These are phyloP conservation scores for Mormyrus proboscirostris DNA, from an alignment of 2,797 vertebrate species.

Conservation along the genomic window DNA sequence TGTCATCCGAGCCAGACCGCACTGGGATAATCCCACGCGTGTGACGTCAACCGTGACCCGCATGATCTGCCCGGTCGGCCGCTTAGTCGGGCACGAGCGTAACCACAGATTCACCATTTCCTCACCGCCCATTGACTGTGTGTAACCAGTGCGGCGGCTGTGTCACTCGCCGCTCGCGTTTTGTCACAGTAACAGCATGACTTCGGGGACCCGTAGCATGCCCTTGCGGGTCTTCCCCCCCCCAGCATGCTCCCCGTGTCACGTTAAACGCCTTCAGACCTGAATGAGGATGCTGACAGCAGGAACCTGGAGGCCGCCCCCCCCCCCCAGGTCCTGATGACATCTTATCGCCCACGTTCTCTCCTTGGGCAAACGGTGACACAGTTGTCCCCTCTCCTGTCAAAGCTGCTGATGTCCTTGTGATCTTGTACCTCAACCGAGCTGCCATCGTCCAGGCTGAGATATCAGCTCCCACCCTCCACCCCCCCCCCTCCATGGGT, in stretches of 20 bases:
- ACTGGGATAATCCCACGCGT: background rate
- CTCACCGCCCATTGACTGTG: background rate
- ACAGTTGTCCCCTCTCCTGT: background rate
- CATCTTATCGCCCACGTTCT: background rate
- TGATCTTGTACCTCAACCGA: background rate
- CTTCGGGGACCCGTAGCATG: background rate
- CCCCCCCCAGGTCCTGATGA: background rate
- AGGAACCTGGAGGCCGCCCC: background rate
- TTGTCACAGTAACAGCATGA: background rate
- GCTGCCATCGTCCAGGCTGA: background rate
- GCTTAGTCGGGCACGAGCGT: background rate
- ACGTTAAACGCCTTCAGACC: background rate
- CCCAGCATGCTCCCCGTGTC: background rate
- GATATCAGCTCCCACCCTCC: background rate
- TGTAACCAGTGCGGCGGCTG: background rate
- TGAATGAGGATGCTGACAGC: background rate
- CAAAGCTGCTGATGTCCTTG: background rate
- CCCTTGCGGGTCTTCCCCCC: background rate
- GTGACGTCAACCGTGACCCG: background rate
- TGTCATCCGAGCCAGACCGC: background rate
- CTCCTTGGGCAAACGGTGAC: background rate
- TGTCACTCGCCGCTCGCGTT: background rate
- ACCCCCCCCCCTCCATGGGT: background rate
- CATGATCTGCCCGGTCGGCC: background rate
- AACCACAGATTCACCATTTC: background rate